Percentiles rank a stretch among this genome's conserved stretches.
Conservation (phyloP, 2,797 vertebrate species). For the Coregonus suidteri region DNA sequence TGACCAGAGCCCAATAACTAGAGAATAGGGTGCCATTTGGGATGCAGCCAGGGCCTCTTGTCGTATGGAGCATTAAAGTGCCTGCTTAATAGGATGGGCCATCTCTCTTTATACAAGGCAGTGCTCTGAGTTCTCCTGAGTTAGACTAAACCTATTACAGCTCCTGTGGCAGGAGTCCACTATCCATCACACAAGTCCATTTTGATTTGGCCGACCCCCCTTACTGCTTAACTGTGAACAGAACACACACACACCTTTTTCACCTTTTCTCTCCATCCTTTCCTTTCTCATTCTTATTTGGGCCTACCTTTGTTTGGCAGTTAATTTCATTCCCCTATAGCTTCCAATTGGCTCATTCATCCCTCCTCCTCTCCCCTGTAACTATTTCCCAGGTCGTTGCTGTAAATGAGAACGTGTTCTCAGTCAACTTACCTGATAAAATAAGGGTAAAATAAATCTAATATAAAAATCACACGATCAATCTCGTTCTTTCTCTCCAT, state of each 20-base stretch:
- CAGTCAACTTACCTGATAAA: no score
- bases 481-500: no score
- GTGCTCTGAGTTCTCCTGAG: constrained; percentile 39
- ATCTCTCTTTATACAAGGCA: constrained; percentile 49
- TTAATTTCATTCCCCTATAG: no score
- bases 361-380: no score
- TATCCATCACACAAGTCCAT: constrained; percentile 53
- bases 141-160: constrained; percentile 39
- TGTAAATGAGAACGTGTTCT: no score
- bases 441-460: no score
- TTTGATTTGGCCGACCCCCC: constrained; percentile 49
- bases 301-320: neutral
- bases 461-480: no score
- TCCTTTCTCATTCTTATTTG: constrained; percentile 1
- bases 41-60: no score
- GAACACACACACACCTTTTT: constrained; percentile 5
- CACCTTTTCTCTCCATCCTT: no score
- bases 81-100: constrained; percentile 34
- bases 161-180: constrained; percentile 39
- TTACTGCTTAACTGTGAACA: constrained; percentile 34
- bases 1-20: neutral
- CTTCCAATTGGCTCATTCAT: no score
- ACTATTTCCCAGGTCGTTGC: no score
- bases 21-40: no score
- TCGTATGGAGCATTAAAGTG: constrained; percentile 21